Conservation (phyloP, 2,888 invertebrate species). For the Aquatica leii region DNA sequence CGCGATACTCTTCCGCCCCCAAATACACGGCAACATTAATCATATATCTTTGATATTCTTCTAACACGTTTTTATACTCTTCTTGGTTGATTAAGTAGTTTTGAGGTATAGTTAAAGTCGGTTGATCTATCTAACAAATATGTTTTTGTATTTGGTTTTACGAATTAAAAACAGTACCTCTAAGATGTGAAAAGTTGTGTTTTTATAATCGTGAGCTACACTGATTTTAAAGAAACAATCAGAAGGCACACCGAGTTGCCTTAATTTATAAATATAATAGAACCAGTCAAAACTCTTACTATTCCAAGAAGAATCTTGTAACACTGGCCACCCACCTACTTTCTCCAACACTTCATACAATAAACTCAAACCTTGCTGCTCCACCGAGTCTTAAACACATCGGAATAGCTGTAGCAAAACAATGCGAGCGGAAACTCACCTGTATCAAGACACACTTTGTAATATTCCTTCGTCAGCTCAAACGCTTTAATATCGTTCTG, state of each 20-base stretch:
- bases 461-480: conserved; percentile 59
- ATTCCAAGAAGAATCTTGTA: conserved; percentile 77
- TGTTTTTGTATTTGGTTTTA: neutral
- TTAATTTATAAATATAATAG: conserved; percentile 34
- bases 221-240: conserved; percentile 34
- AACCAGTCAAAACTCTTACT: conserved; percentile 43
- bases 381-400: conserved; percentile 77
- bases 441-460: conserved; percentile 60
- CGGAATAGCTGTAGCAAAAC: no score
- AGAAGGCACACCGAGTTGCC: conserved; percentile 32
- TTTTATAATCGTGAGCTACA: conserved; percentile 40
- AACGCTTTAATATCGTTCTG: conserved; percentile 57
- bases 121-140: conserved; percentile 41
- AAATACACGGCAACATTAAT: conserved; percentile 45
- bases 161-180: conserved; percentile 33
- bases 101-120: conserved; percentile 38
- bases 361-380: conserved; percentile 74
- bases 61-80: conserved; percentile 33
- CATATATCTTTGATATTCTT: conserved; percentile 46
- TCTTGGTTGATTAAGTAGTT: conserved; percentile 39
- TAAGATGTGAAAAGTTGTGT: conserved; percentile 37
- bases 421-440: no score
- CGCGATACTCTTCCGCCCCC: conserved; percentile 45
- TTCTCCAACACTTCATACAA: conserved; percentile 54
- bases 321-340: conserved; percentile 90